Conservation (phyloP, 1,140 invertebrate genomes). For the Drosophila triauraria region DNA sequence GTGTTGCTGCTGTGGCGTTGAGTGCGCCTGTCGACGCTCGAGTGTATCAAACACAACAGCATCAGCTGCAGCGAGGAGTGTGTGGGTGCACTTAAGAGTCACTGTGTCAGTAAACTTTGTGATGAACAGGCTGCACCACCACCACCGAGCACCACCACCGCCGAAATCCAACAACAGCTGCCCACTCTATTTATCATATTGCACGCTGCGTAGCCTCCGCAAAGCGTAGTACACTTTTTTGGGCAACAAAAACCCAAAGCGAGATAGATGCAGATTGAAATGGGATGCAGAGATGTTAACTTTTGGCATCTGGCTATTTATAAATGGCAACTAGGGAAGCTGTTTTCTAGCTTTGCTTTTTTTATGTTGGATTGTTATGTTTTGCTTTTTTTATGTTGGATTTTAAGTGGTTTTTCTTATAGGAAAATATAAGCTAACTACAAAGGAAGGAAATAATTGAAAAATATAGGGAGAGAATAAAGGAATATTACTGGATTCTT, state of each 20-base stretch:
- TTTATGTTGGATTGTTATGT: fast-evolving
- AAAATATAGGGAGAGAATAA: too few species aligned
- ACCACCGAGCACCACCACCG: conserved; percentile 38
- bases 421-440: background rate
- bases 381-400: fast-evolving
- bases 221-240: conserved; percentile 58
- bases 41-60: conserved; percentile 76
- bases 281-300: conserved; percentile 22
- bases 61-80: conserved; percentile 64
- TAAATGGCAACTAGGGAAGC: background rate
- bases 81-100: conserved; percentile 75
- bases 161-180: conserved; percentile 29
- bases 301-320: conserved; percentile 13
- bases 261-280: conserved; percentile 16
- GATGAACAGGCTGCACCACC: conserved; percentile 63
- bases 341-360: background rate
- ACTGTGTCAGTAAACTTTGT: conserved; percentile 80
- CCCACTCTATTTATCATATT: conserved; percentile 52
- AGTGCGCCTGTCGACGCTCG: conserved; percentile 79
- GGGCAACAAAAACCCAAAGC: conserved; percentile 6
- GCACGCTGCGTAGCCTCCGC: conserved; percentile 44
- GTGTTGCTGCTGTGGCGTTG: conserved; percentile 52
- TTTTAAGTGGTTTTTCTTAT: background rate
- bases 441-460: background rate
- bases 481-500: too few species aligned